Evolutionary conservation across 2,888 invertebrate genomes (phyloP).

Genomic region (Ormyrus nitidulus): DNA sequence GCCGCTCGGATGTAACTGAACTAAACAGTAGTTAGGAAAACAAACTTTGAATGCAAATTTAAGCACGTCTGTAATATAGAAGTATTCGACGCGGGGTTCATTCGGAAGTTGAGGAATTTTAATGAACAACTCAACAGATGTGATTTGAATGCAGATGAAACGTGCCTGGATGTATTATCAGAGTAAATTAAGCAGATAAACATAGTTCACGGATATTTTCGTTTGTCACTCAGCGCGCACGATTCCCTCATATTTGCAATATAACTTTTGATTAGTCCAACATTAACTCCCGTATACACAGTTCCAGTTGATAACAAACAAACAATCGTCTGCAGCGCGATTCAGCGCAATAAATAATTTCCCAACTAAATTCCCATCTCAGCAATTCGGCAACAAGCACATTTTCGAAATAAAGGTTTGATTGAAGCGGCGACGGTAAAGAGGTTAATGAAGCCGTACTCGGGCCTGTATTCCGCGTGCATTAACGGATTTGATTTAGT

Average conservation of each 20-base stretch:
- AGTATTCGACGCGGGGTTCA: constrained; percentile 27
- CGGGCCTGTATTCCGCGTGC: no score
- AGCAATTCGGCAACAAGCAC: background rate
- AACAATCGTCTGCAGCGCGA: no score
- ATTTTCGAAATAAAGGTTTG: background rate
- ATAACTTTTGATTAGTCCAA: no score
- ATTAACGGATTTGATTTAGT: no score
- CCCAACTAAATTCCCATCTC: background rate
- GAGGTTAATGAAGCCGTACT: no score
- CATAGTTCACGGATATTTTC: background rate
- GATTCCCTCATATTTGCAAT: no score
- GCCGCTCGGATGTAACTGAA: constrained; percentile 15
- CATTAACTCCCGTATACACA: no score
- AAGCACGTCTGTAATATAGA: constrained; percentile 35
- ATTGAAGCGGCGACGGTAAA: no score
- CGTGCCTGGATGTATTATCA: constrained; percentile 25
- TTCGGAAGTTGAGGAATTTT: constrained; percentile 53
- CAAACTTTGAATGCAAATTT: constrained; percentile 53
- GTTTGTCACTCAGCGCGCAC: no score
- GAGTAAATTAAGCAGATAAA: constrained; percentile 21
- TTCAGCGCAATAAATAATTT: background rate
- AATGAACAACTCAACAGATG: constrained; percentile 52
- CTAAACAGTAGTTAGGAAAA: constrained; percentile 34
- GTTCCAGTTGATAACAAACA: no score
- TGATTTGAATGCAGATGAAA: constrained; percentile 47